Base-by-base conservation (phyloP, 2,888 invertebrate genomes). In the Tetragonisca angustula region DNA sequence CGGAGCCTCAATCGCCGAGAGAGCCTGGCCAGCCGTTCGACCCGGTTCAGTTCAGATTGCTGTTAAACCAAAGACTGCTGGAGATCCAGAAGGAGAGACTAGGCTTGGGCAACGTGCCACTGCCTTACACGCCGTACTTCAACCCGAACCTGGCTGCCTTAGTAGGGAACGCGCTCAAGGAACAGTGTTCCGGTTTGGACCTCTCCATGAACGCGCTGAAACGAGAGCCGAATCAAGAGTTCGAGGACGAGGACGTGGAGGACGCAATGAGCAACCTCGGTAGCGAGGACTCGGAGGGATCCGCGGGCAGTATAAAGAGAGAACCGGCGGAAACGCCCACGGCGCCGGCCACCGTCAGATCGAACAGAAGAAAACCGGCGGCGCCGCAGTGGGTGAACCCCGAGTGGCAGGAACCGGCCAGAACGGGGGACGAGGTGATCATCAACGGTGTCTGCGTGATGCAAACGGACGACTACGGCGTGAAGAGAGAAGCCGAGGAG, bases 351-450 rank as follows among this genome's bases (percentile, higher is more conserved):
- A 92, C 92, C 17, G 94, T 89, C 13, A 94, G 97, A 91, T 96
- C 96, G 68, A 97, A 97, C 78, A 95, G 98, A 86, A 96, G 99
- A 92, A 99, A 99, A 95, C 98, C 99, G 1, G 98, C 98, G 1
- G 98, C 99, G 76, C 99, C 99, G 2, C 99, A 99, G 95, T 99
- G 99, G 98, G 98, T 99, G 6, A 99, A 99, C 94, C 99, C 99
- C 13, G 98, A 98, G 91, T 98, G 98, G 97, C 97, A 97, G 92
- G 97, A 97, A 92, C 94, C 94, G 2, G 76, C 94, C 52, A 91
- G 94, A 84, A 86, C 95, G 81, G 95, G 95, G 15, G 97, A 97
- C 91, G 98, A 98, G 93, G 98, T 98, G 49, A 98, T 98, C 92
- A 98, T 98, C 91, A 98, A 98, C 93, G 98, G 98, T 1, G 98